These are phyloP conservation scores for Percopsis omiscomaycus DNA, from an alignment of 2,797 vertebrate genomes.

Conservation along the genomic window DNA sequence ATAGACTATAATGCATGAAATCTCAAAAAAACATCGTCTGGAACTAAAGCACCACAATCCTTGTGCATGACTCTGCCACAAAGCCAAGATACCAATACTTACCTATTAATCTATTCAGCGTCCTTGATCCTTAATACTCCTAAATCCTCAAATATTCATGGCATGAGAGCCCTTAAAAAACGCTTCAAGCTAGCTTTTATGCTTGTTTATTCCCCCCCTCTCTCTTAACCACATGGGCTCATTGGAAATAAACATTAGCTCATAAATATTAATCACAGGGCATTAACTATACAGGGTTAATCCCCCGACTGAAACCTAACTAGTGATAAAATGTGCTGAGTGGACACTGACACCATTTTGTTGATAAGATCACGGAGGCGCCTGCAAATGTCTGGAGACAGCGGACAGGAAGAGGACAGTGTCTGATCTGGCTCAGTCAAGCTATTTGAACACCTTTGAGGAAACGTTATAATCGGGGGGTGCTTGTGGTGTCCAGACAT, in stretches of 20 bases:
- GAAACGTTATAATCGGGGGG: background rate
- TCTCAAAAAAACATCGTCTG: background rate
- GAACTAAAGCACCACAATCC: conserved; percentile 1
- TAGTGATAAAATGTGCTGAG: conserved; percentile 49
- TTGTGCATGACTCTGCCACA: conserved; percentile 10
- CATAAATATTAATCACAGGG: conserved; percentile 34
- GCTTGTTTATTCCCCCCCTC: background rate
- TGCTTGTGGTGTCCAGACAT: conserved; percentile 2
- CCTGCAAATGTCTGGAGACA: conserved; percentile 16
- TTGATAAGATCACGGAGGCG: conserved; percentile 39
- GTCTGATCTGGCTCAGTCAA: conserved; percentile 30
- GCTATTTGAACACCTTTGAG: conserved; percentile 15
- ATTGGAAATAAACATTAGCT: conserved; percentile 35
- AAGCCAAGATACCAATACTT: conserved; percentile 17
- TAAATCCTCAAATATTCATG: conserved; percentile 48
- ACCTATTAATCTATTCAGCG: conserved; percentile 35
- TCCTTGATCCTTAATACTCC: conserved; percentile 4
- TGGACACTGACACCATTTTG: conserved; percentile 33
- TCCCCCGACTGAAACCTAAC: conserved; percentile 2
- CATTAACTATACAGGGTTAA: conserved; percentile 16
- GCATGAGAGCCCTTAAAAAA: conserved; percentile 21
- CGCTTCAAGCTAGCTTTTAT: conserved; percentile 4
- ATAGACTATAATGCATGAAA: background rate
- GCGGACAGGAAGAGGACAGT: background rate
- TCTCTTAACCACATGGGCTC: conserved; percentile 29